Evolutionary conservation across 2,797 vertebrate species (phyloP), one percentile per base, ranked within the genome.

Genomic region (Artibeus lituratus): DNA sequence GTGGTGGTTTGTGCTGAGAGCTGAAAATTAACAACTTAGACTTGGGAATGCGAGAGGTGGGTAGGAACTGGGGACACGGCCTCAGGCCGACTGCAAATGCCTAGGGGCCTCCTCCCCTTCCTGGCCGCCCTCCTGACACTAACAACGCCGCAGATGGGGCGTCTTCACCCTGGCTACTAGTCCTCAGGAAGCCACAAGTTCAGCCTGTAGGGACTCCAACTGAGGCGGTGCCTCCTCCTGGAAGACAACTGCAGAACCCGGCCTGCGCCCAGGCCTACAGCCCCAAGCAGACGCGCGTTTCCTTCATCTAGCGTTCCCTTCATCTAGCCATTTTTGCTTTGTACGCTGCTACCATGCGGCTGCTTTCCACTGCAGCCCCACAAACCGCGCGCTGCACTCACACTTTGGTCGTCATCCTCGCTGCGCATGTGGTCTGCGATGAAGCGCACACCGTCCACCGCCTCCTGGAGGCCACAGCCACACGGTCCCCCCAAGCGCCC

Each of bases 401-500:
- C 99, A 1, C 99, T 99, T 98, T 99, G 99, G 94, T 99, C 99
- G 0, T 99, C 99, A 0, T 99, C 99, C 97, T 99, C 99, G 0
- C 99, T 99, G 97, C 99, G 99, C 99, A 99, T 99, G 98, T 99
- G 99, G 98, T 99, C 99, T 0, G 99, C 97, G 47, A 99, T 99
- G 99, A 99, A 98, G 97, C 99, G 81, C 98, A 99, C 98, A 0
- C 98, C 98, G 0, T 98, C 98, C 85, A 98, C 98, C 0, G 98
- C 98, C 83, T 98, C 98, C 87, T 97, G 97, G 76, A 99, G 92
- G 22, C 98, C 98, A 7, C 97, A 87, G 91, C 94, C 87, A 0
- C 98, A 98, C 0, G 98, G 98, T 2, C 97, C 98, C 35, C 39
- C 96, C 76, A 26, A 97, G 37, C 32, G 95, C 26, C 73, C 89